These are phyloP conservation scores for Alethe castanea DNA, from an alignment of 2,113 vertebrate genomes.

Conservation along the genomic window DNA sequence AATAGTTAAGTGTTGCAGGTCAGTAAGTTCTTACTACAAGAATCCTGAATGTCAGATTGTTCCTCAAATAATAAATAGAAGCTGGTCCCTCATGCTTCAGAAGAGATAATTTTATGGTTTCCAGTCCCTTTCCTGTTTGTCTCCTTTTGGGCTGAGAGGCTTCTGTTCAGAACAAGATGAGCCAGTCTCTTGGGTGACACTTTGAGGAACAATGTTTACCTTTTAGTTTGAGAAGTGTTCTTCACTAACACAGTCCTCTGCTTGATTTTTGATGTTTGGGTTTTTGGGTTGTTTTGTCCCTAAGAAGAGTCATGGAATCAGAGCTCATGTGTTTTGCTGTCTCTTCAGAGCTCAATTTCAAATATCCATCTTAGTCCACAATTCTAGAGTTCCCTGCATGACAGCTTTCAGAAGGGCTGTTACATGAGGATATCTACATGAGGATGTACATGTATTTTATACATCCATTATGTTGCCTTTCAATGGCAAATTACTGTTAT, in stretches of 20 bases:
- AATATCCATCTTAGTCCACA: background rate
- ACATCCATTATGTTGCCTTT: background rate
- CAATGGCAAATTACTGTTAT: background rate
- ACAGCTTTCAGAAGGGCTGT: background rate
- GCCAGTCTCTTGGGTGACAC: background rate
- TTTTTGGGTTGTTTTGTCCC: fast-evolving
- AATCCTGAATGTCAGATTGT: background rate
- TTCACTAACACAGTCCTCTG: background rate
- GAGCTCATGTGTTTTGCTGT: background rate
- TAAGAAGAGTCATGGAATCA: background rate
- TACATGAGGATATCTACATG: background rate
- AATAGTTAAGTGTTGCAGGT: background rate
- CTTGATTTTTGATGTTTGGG: background rate
- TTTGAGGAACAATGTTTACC: background rate
- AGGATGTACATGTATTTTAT: background rate
- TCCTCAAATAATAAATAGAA: background rate
- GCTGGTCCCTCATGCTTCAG: background rate
- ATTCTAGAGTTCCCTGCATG: background rate
- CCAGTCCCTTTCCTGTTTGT: background rate
- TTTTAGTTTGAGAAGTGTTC: background rate
- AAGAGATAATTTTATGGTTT: background rate
- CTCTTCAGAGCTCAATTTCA: background rate
- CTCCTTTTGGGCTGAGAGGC: background rate
- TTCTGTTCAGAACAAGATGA: background rate
- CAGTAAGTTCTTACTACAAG: background rate